These are phyloP conservation scores for Drosophila varians DNA, from an alignment of 1,140 invertebrate species.

Conservation along the genomic window DNA sequence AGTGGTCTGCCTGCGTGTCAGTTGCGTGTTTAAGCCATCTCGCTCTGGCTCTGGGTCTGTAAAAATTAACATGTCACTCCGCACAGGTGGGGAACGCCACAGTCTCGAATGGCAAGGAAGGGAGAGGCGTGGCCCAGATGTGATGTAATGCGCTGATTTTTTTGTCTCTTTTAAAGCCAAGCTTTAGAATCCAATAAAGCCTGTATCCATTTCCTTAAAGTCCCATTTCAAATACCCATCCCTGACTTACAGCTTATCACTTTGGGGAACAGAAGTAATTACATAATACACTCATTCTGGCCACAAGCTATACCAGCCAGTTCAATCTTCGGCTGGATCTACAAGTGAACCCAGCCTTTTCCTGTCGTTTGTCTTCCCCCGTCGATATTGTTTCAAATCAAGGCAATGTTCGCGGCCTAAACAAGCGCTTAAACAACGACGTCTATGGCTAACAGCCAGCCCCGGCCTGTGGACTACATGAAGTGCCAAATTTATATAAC, in stretches of 20 bases:
- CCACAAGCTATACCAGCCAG: constrained; percentile 4
- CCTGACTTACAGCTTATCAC: constrained; percentile 1
- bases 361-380: constrained; percentile 43
- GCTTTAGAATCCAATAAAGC: neutral
- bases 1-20: constrained; percentile 38
- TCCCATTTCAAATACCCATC: neutral
- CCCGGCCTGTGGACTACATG: constrained; percentile 42
- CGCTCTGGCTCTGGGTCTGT: constrained; percentile 48
- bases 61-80: constrained; percentile 72
- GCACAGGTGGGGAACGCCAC: constrained; percentile 28
- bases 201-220: neutral
- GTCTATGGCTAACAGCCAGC: constrained; percentile 20
- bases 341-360: constrained; percentile 55
- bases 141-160: constrained; percentile 13
- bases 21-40: constrained; percentile 30
- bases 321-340: constrained; percentile 39
- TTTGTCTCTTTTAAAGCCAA: neutral
- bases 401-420: constrained; percentile 44
- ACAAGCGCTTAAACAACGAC: constrained; percentile 45
- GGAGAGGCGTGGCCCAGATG: constrained; percentile 43
- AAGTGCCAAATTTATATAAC: constrained; percentile 75
- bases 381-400: constrained; percentile 41
- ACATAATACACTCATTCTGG: constrained; percentile 39
- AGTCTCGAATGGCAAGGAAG: constrained; percentile 21
- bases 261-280: constrained; percentile 15